phyloP scores from a whole-genome alignment of 2,888 invertebrate genomes.

The Azorinus chamasolen region DNA sequence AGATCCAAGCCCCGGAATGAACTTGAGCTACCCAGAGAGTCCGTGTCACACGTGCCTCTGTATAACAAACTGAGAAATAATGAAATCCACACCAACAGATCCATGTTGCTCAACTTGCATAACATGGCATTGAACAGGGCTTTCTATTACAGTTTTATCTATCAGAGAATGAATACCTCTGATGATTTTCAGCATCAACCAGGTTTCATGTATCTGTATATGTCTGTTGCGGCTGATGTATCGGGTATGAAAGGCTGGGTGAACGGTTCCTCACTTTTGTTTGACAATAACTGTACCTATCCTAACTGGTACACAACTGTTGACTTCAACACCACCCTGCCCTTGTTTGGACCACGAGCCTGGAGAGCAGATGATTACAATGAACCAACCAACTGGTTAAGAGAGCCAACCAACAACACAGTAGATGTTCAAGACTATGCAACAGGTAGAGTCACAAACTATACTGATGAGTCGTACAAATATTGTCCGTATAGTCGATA shows the following conservation, averaged over 20 bases:
- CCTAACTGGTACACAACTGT: slow-evolving; percentile 95
- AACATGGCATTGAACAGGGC: slow-evolving; percentile 98
- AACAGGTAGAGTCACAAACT: slow-evolving; percentile 93
- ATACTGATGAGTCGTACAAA: slow-evolving; percentile 95
- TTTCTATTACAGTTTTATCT: slow-evolving; percentile 90
- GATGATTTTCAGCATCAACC: slow-evolving; percentile 91
- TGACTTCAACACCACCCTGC: slow-evolving; percentile 96
- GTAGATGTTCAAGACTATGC: slow-evolving; percentile 89
- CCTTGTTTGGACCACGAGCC: slow-evolving; percentile 97
- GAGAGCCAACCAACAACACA: slow-evolving; percentile 97
- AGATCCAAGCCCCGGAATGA: slow-evolving; percentile 94
- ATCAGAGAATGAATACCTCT: slow-evolving; percentile 79
- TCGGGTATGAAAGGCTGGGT: slow-evolving; percentile 96
- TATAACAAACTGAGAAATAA: slow-evolving; percentile 88
- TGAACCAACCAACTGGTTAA: slow-evolving; percentile 97
- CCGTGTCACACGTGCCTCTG: slow-evolving; percentile 92
- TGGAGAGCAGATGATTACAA: slow-evolving; percentile 88
- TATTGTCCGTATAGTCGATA: slow-evolving; percentile 88
- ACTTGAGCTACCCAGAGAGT: slow-evolving; percentile 93
- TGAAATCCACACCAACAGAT: slow-evolving; percentile 94
- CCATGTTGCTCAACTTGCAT: slow-evolving; percentile 96
- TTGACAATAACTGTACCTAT: slow-evolving; percentile 97
- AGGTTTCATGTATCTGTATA: slow-evolving; percentile 98
- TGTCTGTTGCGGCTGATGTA: slow-evolving; percentile 98
- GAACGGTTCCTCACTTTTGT: slow-evolving; percentile 94